These are phyloP conservation scores for Anthoptus insignis DNA, from an alignment of 2,888 invertebrate genomes.

Conservation along the genomic window DNA sequence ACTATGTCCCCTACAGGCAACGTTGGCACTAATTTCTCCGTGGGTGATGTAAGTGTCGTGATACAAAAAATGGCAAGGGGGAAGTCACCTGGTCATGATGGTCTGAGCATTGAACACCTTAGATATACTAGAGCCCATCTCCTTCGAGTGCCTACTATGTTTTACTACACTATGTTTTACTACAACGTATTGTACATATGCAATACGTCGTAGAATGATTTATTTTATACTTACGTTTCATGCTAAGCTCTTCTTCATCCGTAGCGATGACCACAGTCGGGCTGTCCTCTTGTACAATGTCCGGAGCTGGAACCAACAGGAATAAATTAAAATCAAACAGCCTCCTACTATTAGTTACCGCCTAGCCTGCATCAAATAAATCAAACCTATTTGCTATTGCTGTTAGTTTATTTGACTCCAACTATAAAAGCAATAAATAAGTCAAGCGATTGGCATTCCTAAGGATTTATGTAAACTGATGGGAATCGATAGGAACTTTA, in stretches of 20 bases:
- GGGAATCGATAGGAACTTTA: constrained; percentile 46
- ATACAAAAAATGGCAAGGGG: no score
- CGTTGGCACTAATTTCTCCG: no score
- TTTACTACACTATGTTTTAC: no score
- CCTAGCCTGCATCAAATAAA: constrained; percentile 31
- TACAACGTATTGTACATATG: no score
- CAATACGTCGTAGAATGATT: not conserved
- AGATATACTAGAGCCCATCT: no score
- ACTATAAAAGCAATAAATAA: constrained; percentile 42
- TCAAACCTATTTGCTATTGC: constrained; percentile 37
- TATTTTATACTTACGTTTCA: constrained; percentile 91
- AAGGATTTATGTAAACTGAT: constrained; percentile 46
- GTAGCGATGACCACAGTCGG: constrained; percentile 89
- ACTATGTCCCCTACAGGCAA: no score
- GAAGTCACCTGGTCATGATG: no score
- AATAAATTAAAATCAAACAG: constrained; percentile 40
- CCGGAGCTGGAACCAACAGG: constrained; percentile 89
- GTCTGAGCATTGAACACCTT: no score
- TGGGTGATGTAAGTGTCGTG: no score
- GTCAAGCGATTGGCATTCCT: constrained; percentile 37
- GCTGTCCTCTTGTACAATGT: constrained; percentile 90
- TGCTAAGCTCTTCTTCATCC: constrained; percentile 90
- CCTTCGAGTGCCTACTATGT: no score
- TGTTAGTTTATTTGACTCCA: constrained; percentile 41
- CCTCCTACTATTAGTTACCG: constrained; percentile 33